These are phyloP conservation scores for Ommatoiulus sabulosus DNA, from an alignment of 2,888 invertebrate genomes.

Conservation along the genomic window DNA sequence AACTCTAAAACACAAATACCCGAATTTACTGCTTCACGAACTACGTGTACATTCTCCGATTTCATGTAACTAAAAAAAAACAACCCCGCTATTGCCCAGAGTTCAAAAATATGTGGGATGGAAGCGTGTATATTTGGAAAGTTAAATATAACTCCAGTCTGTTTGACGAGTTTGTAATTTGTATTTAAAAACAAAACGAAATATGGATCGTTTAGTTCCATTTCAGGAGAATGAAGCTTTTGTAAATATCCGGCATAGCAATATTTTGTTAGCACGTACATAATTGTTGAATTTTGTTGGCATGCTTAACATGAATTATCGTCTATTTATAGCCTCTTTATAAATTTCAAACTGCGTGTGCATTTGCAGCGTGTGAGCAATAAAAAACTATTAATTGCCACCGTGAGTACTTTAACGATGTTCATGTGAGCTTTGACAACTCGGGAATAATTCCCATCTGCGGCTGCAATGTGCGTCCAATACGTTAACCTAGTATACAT, in stretches of 20 bases:
- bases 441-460: not conserved
- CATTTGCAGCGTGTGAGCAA: not conserved
- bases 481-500: no score
- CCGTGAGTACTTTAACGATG: not conserved
- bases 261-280: not conserved
- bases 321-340: conserved; percentile 6
- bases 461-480: not conserved
- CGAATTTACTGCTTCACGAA: not conserved
- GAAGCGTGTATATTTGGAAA: not conserved
- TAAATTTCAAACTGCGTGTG: conserved; percentile 17
- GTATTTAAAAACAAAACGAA: not conserved
- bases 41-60: not conserved
- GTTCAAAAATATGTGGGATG: not conserved
- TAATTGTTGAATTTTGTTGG: not conserved
- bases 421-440: not conserved
- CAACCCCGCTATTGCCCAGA: not conserved
- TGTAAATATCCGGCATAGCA: not conserved
- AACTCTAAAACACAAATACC: not conserved
- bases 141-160: not conserved
- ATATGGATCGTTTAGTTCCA: not conserved
- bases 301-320: not conserved
- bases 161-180: not conserved
- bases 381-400: not conserved
- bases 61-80: no score
- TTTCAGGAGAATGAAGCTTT: not conserved